Conservation (phyloP, 2,888 invertebrate genomes). For the Notodonta ziczac region DNA sequence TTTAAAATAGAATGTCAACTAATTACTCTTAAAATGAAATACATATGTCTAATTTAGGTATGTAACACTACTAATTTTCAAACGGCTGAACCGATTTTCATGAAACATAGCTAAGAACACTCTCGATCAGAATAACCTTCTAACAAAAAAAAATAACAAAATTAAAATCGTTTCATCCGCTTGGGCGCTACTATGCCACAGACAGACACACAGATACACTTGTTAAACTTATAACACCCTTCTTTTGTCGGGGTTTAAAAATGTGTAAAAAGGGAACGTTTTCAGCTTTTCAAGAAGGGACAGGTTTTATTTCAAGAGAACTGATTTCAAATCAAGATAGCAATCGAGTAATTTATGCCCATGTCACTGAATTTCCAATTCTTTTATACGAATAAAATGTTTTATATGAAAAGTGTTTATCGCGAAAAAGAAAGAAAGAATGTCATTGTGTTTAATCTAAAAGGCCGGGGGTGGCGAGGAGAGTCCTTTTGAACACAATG, state of each 20-base stretch:
- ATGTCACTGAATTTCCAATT: conserved; percentile 17
- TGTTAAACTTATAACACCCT: too few species aligned
- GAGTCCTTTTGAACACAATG: conserved; percentile 41
- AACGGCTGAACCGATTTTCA: too few species aligned
- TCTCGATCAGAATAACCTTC: too few species aligned
- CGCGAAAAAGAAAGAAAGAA: conserved; percentile 63
- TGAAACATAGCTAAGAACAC: too few species aligned
- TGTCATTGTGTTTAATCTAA: conserved; percentile 47
- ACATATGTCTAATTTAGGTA: background rate
- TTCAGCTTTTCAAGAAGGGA: conserved; percentile 12
- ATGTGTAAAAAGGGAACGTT: conserved; percentile 2
- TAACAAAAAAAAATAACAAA: too few species aligned
- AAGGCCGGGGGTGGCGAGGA: conserved; percentile 23
- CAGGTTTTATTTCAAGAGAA: conserved; percentile 9
- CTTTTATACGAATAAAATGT: conserved; percentile 24
- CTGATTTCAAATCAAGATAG: conserved; percentile 30
- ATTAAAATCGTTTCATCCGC: too few species aligned
- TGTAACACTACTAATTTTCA: background rate
- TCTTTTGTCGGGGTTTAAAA: too few species aligned
- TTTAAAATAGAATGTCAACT: too few species aligned
- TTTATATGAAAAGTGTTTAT: conserved; percentile 29
- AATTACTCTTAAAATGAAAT: too few species aligned
- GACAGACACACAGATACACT: too few species aligned
- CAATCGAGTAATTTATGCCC: conserved; percentile 27
- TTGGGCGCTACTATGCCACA: too few species aligned